Evolutionary conservation across 2,888 invertebrate species (phyloP).

Genomic region (Saturnia japonica): DNA sequence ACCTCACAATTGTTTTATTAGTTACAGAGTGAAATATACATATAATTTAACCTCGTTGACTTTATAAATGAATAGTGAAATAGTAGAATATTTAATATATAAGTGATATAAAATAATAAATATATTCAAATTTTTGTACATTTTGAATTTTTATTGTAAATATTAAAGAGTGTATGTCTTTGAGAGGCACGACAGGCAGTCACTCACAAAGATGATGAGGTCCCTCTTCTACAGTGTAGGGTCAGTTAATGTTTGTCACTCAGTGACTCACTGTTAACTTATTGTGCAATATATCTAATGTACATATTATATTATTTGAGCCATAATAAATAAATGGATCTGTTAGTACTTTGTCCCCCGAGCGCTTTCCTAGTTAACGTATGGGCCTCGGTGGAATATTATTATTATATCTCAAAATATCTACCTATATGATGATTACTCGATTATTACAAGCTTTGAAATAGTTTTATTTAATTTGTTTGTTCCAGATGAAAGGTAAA

Average conservation of each 20-base stretch:
- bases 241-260: neutral
- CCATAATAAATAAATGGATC: constrained; percentile 3
- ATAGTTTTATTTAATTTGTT: neutral
- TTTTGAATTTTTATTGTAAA: constrained; percentile 13
- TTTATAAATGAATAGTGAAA: neutral
- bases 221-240: neutral
- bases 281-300: constrained; percentile 8
- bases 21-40: neutral
- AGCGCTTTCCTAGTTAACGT: no score
- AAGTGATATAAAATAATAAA: neutral
- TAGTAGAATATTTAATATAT: neutral
- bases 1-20: neutral
- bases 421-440: neutral
- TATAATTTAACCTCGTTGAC: neutral
- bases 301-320: constrained; percentile 9
- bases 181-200: neutral
- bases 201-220: neutral
- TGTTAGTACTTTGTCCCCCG: constrained; percentile 5
- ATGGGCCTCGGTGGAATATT: neutral
- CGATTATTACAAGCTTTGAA: neutral
- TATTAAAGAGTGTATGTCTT: neutral
- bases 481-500: neutral
- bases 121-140: constrained; percentile 3
- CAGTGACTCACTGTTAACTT: neutral
- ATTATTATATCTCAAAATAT: neutral